These are phyloP conservation scores for Tympanoctomys barrerae DNA, from an alignment of 2,797 vertebrate species.

Conservation along the genomic window DNA sequence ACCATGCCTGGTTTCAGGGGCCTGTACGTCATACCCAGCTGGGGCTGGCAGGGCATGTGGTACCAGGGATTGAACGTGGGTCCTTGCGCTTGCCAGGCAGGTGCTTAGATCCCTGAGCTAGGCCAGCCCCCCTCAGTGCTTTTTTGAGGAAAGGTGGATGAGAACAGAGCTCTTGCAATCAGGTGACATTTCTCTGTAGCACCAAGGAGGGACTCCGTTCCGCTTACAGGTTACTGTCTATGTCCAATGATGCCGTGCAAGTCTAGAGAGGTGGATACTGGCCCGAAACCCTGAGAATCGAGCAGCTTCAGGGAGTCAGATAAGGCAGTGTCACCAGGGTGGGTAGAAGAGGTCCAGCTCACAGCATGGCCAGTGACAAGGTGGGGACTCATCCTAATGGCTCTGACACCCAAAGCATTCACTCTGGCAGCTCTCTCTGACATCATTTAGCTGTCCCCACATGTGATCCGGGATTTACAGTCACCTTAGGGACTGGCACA, in stretches of 20 bases:
- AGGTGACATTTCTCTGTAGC: neutral
- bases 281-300: neutral
- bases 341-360: neutral
- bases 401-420: neutral
- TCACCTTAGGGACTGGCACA: neutral
- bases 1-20: too few relatives aligned
- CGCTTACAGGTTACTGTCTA: neutral
- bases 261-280: neutral
- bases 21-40: too few relatives aligned
- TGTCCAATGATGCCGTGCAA: neutral
- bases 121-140: too few relatives aligned
- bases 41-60: too few relatives aligned
- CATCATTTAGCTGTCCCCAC: too few relatives aligned
- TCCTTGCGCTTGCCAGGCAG: too few relatives aligned
- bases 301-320: neutral
- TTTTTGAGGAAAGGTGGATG: neutral
- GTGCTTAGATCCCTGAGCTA: too few relatives aligned
- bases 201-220: neutral
- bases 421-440: neutral
- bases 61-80: too few relatives aligned
- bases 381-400: too few relatives aligned
- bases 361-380: rapidly evolving
- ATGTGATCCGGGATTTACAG: rapidly evolving
- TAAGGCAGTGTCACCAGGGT: neutral
- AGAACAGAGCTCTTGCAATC: neutral